phyloP scores from a whole-genome alignment of 2,888 invertebrate species.

The Trissolcus brochymenae region DNA sequence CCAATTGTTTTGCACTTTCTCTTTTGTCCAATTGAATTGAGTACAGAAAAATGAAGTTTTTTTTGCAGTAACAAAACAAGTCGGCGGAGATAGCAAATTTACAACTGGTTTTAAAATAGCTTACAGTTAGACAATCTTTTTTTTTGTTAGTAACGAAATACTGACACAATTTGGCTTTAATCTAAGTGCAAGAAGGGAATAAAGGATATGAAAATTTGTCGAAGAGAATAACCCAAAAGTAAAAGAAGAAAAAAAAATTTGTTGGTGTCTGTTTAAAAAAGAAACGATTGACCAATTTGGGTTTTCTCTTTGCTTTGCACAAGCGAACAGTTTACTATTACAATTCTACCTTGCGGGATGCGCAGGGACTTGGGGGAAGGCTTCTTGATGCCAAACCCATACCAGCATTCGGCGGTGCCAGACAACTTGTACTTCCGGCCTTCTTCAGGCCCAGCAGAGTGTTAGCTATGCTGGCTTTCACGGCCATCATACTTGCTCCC shows the following conservation, averaged over 20 bases:
- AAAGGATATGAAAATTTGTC: constrained; percentile 18
- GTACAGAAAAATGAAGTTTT: too few relatives aligned
- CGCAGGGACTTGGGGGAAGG: constrained; percentile 76
- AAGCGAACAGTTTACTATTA: constrained; percentile 60
- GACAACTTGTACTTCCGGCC: constrained; percentile 84
- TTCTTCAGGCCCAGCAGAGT: constrained; percentile 80
- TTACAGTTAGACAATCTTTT: too few relatives aligned
- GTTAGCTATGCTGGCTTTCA: constrained; percentile 76
- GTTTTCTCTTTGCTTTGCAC: constrained; percentile 25
- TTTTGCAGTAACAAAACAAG: too few relatives aligned
- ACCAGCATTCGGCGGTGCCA: constrained; percentile 80
- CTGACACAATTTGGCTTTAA: not conserved
- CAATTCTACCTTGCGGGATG: constrained; percentile 78
- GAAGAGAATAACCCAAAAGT: constrained; percentile 30
- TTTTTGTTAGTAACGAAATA: too few relatives aligned
- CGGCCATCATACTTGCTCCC: constrained; percentile 75
- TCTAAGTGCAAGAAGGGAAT: constrained; percentile 23
- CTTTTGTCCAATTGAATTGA: not conserved
- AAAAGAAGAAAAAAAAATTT: too few relatives aligned
- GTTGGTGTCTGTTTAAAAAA: too few relatives aligned
- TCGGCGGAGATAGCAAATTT: too few relatives aligned
- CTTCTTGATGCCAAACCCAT: constrained; percentile 74
- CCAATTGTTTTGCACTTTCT: constrained; percentile 21
- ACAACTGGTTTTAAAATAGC: too few relatives aligned
- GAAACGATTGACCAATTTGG: too few relatives aligned